Evolutionary conservation across 92 coral and sea anemone species (phyloP), one percentile per base, ranked within the genome.

Genomic region (Porites evermanni): DNA sequence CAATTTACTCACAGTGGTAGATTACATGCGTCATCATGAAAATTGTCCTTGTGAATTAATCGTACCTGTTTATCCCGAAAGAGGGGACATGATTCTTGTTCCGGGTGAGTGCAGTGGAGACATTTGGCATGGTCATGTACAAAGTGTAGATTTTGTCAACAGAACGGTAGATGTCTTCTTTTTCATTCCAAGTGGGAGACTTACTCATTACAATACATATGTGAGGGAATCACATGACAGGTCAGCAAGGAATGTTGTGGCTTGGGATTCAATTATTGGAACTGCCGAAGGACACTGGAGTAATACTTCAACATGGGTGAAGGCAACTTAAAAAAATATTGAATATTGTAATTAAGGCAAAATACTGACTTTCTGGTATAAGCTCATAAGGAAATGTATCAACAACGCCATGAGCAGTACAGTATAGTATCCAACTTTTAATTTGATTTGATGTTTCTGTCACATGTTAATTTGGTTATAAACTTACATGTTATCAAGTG

Each of bases 111-210:
- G 72, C 61, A 56, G 47, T 72, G 70, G 53, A 82, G 94, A 78
- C 78, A 82, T 87, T 58, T 91, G 94, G 94, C 82, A 91, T 82
- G 94, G 94, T 32, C 91, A 91, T 67, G 53, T 87, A 60, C 86
- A 87, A 82, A 87, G 89, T 90, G 87, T 81, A 75, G 93, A 90
- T 76, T 58, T 23, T 60, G 44, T 80, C 38, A 80, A 75, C 68
- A 74, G 86, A 38, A 86, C 88, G 1, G 93, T 86, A 64, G 88
- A 86, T 87, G 88, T 90, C 19, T 90, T 44, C 89, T 90, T 90
- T 72, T 90, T 61, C 68, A 69, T 89, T 53, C 75, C 79, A 70
- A 69, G 86, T 79, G 9, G 65, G 73, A 79, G 72, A 79, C 52
- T 65, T 64, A 61, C 60, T 58, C 26, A 68, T 69, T 38, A 19